Conservation (phyloP, 2,888 invertebrate species). For the Drosophila infuscata region DNA sequence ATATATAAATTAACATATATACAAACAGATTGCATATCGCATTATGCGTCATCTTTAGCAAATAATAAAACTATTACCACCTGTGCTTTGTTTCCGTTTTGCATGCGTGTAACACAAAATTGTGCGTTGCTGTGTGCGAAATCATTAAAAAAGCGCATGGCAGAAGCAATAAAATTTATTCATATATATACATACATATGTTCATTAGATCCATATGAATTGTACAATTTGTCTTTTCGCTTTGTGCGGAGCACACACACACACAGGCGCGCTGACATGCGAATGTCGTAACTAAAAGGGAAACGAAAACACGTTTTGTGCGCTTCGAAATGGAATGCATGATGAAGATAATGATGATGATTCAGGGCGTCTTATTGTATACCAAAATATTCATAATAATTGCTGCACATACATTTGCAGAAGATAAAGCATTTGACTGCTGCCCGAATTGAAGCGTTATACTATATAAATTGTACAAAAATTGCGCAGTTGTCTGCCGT, state of each 20-base stretch:
- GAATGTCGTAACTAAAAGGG: constrained; percentile 62
- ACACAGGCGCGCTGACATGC: constrained; percentile 44
- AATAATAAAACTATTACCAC: constrained; percentile 52
- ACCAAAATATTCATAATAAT: constrained; percentile 12
- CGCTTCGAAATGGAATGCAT: constrained; percentile 48
- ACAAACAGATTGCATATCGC: constrained; percentile 62
- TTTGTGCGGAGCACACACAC: constrained; percentile 28
- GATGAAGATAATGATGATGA: constrained; percentile 50
- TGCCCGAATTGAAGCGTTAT: constrained; percentile 12
- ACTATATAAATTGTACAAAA: constrained; percentile 31
- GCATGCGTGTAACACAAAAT: constrained; percentile 20
- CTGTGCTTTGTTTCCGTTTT: constrained; percentile 74
- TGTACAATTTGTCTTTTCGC: constrained; percentile 42
- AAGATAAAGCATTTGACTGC: constrained; percentile 1
- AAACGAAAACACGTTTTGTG: constrained; percentile 81
- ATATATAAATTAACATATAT: constrained; percentile 4
- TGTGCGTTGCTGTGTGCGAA: constrained; percentile 25
- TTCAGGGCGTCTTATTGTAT: constrained; percentile 38
- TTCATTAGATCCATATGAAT: constrained; percentile 39
- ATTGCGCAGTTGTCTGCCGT: constrained; percentile 51
- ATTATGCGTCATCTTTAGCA: constrained; percentile 60
- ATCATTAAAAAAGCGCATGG: constrained; percentile 36
- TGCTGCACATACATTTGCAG: constrained; percentile 4
- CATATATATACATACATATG: constrained; percentile 13
- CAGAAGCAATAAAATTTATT: constrained; percentile 41